Conservation (phyloP, 2,888 invertebrate species). For the Allygus modestus region DNA sequence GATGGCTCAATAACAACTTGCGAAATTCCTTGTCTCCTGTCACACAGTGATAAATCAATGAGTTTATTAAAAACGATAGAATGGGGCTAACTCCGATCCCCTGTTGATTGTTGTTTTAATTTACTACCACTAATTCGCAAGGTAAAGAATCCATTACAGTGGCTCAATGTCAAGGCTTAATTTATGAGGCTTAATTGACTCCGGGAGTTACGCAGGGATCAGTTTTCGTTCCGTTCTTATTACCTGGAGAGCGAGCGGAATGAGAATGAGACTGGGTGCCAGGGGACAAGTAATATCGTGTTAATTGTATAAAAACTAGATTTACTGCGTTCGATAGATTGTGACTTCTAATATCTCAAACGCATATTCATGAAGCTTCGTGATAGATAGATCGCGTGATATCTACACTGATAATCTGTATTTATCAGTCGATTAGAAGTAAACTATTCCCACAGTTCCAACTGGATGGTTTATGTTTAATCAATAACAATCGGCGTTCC, state of each 20-base stretch:
- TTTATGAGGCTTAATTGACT: background rate
- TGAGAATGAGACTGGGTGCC: background rate
- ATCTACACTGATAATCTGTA: background rate
- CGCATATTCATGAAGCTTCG: background rate
- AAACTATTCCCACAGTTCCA: too few species aligned
- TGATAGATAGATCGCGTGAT: background rate
- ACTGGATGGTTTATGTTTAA: too few species aligned
- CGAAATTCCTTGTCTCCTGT: background rate
- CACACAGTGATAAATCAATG: background rate
- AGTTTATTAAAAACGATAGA: conserved; percentile 9
- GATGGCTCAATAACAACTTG: background rate
- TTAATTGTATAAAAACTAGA: background rate
- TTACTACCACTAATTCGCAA: background rate
- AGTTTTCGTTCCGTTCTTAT: background rate
- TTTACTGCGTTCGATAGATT: background rate
- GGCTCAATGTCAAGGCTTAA: background rate
- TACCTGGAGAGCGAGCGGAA: background rate
- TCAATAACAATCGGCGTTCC: too few species aligned
- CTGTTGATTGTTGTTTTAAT: background rate
- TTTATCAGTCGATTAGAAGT: background rate
- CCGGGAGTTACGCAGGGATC: background rate
- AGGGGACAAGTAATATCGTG: background rate
- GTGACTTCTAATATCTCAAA: conserved; percentile 6
- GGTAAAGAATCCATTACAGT: conserved; percentile 8
- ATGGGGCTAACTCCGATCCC: background rate